These are phyloP conservation scores for Drosophila orena DNA, from an alignment of 1,140 invertebrate genomes.

Conservation along the genomic window DNA sequence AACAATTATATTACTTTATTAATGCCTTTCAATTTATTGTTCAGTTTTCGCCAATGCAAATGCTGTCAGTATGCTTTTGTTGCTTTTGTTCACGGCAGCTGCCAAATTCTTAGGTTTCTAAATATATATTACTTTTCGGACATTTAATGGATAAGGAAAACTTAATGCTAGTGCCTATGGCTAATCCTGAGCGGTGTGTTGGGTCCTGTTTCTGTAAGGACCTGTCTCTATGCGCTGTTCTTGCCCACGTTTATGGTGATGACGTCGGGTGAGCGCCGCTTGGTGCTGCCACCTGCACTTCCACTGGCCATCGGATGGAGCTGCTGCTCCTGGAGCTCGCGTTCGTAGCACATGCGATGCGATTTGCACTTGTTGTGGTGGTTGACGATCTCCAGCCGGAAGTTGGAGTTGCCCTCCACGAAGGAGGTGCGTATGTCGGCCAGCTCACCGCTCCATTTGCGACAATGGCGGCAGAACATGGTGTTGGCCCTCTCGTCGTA, in stretches of 20 bases:
- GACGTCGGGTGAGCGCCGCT: conserved; percentile 57
- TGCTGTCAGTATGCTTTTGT: conserved; percentile 35
- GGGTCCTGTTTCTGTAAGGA: background rate
- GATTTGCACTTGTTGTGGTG: conserved; percentile 91
- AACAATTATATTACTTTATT: background rate
- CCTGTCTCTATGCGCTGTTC: conserved; percentile 46
- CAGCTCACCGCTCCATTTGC: conserved; percentile 89
- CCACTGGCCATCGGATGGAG: conserved; percentile 34
- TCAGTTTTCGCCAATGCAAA: conserved; percentile 54
- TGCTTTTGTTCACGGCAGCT: background rate
- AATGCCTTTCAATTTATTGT: conserved; percentile 5
- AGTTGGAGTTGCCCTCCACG: conserved; percentile 90
- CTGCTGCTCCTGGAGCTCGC: conserved; percentile 85
- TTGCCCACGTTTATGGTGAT: conserved; percentile 83
- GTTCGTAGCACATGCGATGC: conserved; percentile 88
- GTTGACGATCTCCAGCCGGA: conserved; percentile 90
- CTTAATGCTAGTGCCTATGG: conserved; percentile 55
- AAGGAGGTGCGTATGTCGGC: conserved; percentile 90
- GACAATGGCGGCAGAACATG: conserved; percentile 90
- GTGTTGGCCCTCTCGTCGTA: conserved; percentile 88
- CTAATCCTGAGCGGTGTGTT: conserved; percentile 69
- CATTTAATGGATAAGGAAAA: conserved; percentile 37
- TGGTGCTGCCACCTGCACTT: conserved; percentile 18
- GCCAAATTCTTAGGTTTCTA: conserved; percentile 5
- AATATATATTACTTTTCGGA: conserved; percentile 13